Percentiles rank a stretch among this genome's conserved stretches.
Conservation (phyloP, 1,140 invertebrate species). For the Andrena cerasifolii region DNA sequence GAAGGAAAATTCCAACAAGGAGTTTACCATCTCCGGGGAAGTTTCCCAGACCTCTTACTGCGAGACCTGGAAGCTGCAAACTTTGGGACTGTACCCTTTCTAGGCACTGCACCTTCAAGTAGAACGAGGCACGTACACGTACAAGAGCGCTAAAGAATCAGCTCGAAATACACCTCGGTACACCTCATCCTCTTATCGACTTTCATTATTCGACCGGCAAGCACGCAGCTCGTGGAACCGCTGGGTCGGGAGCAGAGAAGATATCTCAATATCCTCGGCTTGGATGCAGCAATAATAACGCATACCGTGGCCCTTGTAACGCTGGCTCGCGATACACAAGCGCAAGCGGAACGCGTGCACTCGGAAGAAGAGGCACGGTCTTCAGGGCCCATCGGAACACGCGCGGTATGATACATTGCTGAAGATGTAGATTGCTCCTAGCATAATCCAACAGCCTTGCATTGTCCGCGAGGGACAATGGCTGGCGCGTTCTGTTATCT, state of each 20-base stretch:
- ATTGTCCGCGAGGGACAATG: slow-evolving; percentile 78
- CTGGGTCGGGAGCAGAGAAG: slow-evolving; percentile 27
- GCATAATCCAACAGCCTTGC: slow-evolving; percentile 72
- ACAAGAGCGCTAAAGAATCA: too few species aligned
- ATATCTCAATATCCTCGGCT: slow-evolving; percentile 71
- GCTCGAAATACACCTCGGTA: too few species aligned
- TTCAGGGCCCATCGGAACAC: slow-evolving; percentile 52
- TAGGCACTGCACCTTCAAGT: too few species aligned
- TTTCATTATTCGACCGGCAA: too few species aligned
- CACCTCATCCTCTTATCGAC: too few species aligned
- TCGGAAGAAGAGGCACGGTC: slow-evolving; percentile 30
- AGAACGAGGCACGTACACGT: too few species aligned
- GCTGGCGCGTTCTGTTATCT: slow-evolving; percentile 63
- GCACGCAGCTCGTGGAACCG: background rate
- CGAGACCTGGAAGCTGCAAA: too few species aligned
- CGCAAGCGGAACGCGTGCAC: background rate
- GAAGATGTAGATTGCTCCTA: slow-evolving; percentile 78
- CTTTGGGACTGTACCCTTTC: too few species aligned
- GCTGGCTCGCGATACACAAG: background rate
- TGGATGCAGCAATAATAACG: slow-evolving; percentile 62
- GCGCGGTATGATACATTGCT: slow-evolving; percentile 75
- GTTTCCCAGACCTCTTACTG: too few species aligned
- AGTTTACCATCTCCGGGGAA: too few species aligned
- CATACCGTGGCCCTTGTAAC: slow-evolving; percentile 13
- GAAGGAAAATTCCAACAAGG: too few species aligned